These are phyloP conservation scores for Nothobranchius furzeri DNA, from an alignment of 2,113 vertebrate genomes.

Conservation along the genomic window DNA sequence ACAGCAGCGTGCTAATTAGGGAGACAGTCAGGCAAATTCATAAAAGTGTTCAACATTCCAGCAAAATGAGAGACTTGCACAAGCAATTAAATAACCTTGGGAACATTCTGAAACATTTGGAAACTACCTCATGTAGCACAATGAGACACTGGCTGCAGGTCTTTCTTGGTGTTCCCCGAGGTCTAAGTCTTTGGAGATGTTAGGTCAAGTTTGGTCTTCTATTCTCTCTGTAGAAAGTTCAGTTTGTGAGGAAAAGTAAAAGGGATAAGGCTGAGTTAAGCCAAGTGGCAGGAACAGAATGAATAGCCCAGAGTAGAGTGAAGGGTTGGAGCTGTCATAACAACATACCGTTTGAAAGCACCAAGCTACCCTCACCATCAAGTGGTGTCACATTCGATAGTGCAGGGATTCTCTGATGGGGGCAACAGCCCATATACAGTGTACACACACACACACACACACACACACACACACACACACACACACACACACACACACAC, in stretches of 20 bases:
- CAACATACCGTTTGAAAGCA: slow-evolving; percentile 62
- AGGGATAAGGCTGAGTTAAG: slow-evolving; percentile 8
- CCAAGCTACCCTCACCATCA: slow-evolving; percentile 56
- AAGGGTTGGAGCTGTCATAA: slow-evolving; percentile 68
- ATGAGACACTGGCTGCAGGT: neutral
- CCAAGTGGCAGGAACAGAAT: slow-evolving; percentile 32
- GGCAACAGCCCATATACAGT: slow-evolving; percentile 62
- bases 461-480: slow-evolving; percentile 23
- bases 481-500: slow-evolving; percentile 47
- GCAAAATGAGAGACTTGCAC: too few relatives aligned
- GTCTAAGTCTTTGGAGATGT: slow-evolving; percentile 20
- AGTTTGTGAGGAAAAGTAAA: slow-evolving; percentile 14
- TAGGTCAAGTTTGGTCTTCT: slow-evolving; percentile 13
- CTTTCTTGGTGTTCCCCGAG: neutral
- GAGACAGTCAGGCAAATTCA: too few relatives aligned
- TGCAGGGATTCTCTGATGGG: slow-evolving; percentile 60
- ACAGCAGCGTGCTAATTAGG: too few relatives aligned
- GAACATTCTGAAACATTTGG: too few relatives aligned
- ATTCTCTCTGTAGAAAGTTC: slow-evolving; percentile 20
- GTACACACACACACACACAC: slow-evolving; percentile 49
- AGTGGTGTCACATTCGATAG: slow-evolving; percentile 73
- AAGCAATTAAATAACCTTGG: too few relatives aligned
- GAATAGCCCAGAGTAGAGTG: slow-evolving; percentile 31
- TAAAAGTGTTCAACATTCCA: too few relatives aligned
- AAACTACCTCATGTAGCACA: neutral